These are phyloP conservation scores for Sitta carolinensis DNA, from an alignment of 2,797 vertebrate genomes.

Conservation along the genomic window DNA sequence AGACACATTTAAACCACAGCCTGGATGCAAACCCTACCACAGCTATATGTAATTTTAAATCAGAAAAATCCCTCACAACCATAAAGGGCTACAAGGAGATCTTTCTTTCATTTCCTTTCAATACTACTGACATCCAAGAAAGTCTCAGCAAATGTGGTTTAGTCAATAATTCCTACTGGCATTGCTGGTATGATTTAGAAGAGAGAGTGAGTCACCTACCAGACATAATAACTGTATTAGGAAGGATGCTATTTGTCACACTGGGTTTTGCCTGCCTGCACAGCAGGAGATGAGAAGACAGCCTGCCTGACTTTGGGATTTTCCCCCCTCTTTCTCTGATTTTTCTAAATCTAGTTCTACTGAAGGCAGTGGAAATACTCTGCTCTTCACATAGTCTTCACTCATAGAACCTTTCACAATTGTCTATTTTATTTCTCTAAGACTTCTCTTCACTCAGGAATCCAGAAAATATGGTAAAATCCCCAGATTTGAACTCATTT, in stretches of 20 bases:
- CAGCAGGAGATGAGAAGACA: neutral
- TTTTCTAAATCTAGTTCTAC: neutral
- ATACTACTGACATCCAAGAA: neutral
- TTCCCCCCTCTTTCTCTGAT: neutral
- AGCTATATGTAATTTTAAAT: neutral
- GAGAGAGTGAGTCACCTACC: neutral
- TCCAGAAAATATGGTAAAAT: neutral
- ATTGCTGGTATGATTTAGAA: neutral
- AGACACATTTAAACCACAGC: slow-evolving; percentile 11
- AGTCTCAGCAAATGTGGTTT: neutral
- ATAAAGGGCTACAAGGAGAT: neutral
- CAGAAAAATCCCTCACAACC: neutral
- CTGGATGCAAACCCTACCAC: neutral
- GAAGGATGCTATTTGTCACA: slow-evolving; percentile 1
- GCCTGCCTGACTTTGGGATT: neutral
- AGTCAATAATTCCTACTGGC: slow-evolving; percentile 11
- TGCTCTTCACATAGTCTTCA: neutral
- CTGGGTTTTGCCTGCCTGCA: neutral
- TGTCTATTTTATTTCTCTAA: neutral
- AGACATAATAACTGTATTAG: neutral
- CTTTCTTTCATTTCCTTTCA: slow-evolving; percentile 6
- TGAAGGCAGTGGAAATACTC: neutral
- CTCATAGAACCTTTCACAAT: neutral
- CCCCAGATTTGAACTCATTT: neutral
- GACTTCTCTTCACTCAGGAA: neutral